Percentiles rank a stretch among this genome's conserved stretches.
Conservation (phyloP, 2,888 invertebrate genomes). For the Athrips mouffetella region DNA sequence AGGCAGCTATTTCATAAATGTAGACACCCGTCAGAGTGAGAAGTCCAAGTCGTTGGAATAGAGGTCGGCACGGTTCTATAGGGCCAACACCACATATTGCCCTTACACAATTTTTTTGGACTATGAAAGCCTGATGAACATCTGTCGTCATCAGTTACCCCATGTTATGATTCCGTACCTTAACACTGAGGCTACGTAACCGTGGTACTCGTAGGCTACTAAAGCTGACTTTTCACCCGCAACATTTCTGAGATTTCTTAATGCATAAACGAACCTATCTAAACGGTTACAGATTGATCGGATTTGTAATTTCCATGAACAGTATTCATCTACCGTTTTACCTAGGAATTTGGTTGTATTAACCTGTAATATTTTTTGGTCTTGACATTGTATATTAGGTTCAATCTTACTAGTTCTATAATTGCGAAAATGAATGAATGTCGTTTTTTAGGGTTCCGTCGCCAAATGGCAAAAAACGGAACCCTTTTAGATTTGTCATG, state of each 20-base stretch:
- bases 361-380: too few relatives aligned
- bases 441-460: too few relatives aligned
- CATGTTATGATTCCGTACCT: not conserved
- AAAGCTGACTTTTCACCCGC: not conserved
- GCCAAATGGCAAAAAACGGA: too few relatives aligned
- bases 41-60: not conserved
- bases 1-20: not conserved
- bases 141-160: not conserved
- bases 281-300: not conserved
- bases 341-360: not conserved
- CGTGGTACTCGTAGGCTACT: slow-evolving; percentile 1
- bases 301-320: not conserved
- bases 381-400: too few relatives aligned
- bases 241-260: not conserved
- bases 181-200: not conserved
- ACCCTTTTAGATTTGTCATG: too few relatives aligned
- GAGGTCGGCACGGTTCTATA: not conserved
- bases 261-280: not conserved
- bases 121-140: not conserved
- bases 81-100: not conserved
- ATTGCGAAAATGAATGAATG: too few relatives aligned
- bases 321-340: not conserved
- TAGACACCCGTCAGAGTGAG: not conserved
- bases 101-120: not conserved
- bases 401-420: too few relatives aligned